Base-by-base conservation (phyloP, 2,888 invertebrate genomes). In the Thymelicus acteon region DNA sequence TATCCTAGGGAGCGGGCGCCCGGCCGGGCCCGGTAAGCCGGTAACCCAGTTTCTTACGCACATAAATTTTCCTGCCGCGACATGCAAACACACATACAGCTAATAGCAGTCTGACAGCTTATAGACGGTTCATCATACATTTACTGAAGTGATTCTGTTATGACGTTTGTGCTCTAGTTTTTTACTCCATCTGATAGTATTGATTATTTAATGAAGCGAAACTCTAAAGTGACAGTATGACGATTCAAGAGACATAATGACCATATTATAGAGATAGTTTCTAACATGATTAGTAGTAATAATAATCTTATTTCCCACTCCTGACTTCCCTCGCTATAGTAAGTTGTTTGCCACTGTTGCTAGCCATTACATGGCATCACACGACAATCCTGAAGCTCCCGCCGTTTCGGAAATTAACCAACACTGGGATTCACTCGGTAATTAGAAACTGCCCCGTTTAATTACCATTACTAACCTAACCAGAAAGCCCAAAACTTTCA, bases 21-120 rank as follows among this genome's bases (percentile, higher is more conserved):
- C 39, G 15, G 63, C 37, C 24, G 39, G 39, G 15, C 52, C 13
- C n/a, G 6, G 24, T 4, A n/a, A 66, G 37, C 58, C 49, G 60
- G 60, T 67, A 67, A 67, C 67, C 67, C 67, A 61, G 61, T 61
- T 67, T 67, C 67, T 60, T 44, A 61, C 67, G 52, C 61, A 44
- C 67, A 67, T 67, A 61, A 52, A 67, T 67, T 67, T 67, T 61
- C 67, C 61, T 67, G 54, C 60, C 49, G 52, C 61, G 52, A 67
- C 67, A 67, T 67, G 67, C 67, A 60, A 60, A 61, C 60, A 61
- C 67, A 61, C 67, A 61, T 68, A 31, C 31, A 54, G 61, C 61
- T 61, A 68, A 54, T 44, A 44, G 44, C 8, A 8, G 12, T 44
- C 10, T 8, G 1, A 8, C 40, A 40, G 40, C 40, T 40, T 6